Conservation (phyloP, 53 echinoderm and acorn worm species). For the Holothuria scabra region DNA sequence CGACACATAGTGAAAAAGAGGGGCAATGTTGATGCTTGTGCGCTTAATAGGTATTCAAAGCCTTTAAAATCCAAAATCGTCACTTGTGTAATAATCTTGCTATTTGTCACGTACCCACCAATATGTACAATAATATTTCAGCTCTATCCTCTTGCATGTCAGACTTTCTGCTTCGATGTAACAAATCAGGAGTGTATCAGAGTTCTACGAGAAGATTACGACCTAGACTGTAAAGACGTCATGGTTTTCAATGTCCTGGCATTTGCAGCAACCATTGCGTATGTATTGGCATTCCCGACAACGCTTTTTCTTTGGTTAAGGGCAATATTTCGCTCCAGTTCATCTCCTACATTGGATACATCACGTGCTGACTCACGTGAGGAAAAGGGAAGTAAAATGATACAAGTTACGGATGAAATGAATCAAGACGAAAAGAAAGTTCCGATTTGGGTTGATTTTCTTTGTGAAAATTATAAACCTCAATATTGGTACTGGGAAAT, state of each 20-base stretch:
- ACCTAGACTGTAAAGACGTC: constrained; percentile 42
- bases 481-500: constrained; percentile 39
- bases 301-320: constrained; percentile 43
- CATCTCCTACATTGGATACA: background rate
- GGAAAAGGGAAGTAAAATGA: no score
- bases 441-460: constrained; percentile 12
- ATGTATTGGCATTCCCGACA: constrained; percentile 64
- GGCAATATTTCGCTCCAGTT: background rate
- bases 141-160: constrained; percentile 55
- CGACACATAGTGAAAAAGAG: no score
- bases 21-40: no score
- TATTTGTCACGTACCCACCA: constrained; percentile 64
- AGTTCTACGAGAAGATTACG: constrained; percentile 57
- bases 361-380: no score
- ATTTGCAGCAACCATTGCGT: constrained; percentile 29
- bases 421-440: background rate
- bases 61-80: background rate
- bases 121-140: constrained; percentile 50
- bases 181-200: background rate
- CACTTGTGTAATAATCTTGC: constrained; percentile 24
- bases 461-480: constrained; percentile 26
- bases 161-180: constrained; percentile 54
- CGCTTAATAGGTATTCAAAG: no score
- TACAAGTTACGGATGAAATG: no score
- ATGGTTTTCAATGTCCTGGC: constrained; percentile 36